phyloP scores from a whole-genome alignment of 2,113 vertebrate species.

The Sterna hirundo region DNA sequence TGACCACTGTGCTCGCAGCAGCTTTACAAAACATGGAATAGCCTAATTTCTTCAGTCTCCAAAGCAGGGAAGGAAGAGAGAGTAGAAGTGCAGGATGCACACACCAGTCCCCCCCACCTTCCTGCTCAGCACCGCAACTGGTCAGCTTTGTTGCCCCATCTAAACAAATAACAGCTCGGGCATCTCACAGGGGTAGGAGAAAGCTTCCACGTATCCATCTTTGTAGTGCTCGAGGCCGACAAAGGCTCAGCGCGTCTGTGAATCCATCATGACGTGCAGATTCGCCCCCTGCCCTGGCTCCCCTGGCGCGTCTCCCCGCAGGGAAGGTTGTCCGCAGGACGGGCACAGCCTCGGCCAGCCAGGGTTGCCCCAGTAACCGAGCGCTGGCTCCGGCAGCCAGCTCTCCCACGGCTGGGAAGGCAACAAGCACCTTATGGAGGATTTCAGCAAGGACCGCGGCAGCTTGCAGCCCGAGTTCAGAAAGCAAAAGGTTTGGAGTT shows the following conservation, averaged over 20 bases:
- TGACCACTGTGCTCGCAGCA: not conserved
- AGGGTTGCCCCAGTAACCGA: not conserved
- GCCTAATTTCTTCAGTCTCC: not conserved
- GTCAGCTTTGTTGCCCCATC: not conserved
- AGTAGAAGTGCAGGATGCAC: not conserved
- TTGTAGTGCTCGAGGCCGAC: accelerated
- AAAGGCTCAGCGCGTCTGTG: accelerated
- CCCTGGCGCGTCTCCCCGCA: not conserved
- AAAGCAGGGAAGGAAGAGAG: not conserved
- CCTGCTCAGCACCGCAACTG: not conserved
- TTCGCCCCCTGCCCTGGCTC: not conserved
- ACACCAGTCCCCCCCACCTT: not conserved
- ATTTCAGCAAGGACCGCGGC: not conserved
- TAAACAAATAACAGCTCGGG: accelerated
- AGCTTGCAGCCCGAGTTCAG: not conserved
- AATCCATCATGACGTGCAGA: accelerated
- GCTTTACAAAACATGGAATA: not conserved
- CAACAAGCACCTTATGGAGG: not conserved
- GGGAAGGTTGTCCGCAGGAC: not conserved
- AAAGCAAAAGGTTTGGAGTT: not conserved
- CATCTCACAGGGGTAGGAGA: not conserved
- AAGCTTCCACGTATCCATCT: not conserved
- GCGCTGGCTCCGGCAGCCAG: not conserved
- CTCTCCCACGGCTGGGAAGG: accelerated
- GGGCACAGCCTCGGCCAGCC: not conserved